A percentile compares a stretch with the other conserved stretches of the same genome.
Conservation (phyloP, 1,140 invertebrate species). For the Neuroterus valhalla region DNA sequence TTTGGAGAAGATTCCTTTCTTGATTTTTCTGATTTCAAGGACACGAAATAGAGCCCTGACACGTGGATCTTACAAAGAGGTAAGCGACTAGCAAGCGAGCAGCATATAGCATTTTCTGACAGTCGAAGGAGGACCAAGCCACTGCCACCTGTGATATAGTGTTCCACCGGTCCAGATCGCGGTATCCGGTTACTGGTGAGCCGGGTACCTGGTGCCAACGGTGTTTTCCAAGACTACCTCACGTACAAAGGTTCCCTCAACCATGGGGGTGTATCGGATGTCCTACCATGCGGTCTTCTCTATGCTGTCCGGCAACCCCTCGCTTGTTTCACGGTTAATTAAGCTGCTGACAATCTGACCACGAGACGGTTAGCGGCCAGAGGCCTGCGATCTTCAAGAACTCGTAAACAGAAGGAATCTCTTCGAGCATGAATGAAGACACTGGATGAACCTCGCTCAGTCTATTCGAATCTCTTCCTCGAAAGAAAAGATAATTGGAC, state of each 20-base stretch:
- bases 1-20: slow-evolving; percentile 22
- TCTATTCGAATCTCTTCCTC: slow-evolving; percentile 22
- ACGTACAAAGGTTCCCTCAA: slow-evolving; percentile 53
- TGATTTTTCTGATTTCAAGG: slow-evolving; percentile 26
- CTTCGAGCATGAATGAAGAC: slow-evolving; percentile 69
- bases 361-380: slow-evolving; percentile 70
- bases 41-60: slow-evolving; percentile 23
- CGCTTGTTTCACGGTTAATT: slow-evolving; percentile 76
- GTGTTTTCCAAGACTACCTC: slow-evolving; percentile 67
- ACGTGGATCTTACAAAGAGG: slow-evolving; percentile 8
- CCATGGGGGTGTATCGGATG: slow-evolving; percentile 73
- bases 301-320: slow-evolving; percentile 71
- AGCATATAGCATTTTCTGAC: slow-evolving; percentile 45
- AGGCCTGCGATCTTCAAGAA: slow-evolving; percentile 60
- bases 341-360: slow-evolving; percentile 74
- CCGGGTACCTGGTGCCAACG: slow-evolving; percentile 60
- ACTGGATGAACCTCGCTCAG: slow-evolving; percentile 31
- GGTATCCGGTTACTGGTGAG: slow-evolving; percentile 68
- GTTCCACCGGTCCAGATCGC: slow-evolving; percentile 68
- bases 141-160: slow-evolving; percentile 73
- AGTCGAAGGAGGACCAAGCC: slow-evolving; percentile 53
- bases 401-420: slow-evolving; percentile 69
- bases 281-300: slow-evolving; percentile 69
- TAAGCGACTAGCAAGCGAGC: background rate
- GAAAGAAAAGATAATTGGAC: slow-evolving; percentile 2